phyloP scores from a whole-genome alignment of 2,888 invertebrate genomes.

The Agrochola lota region DNA sequence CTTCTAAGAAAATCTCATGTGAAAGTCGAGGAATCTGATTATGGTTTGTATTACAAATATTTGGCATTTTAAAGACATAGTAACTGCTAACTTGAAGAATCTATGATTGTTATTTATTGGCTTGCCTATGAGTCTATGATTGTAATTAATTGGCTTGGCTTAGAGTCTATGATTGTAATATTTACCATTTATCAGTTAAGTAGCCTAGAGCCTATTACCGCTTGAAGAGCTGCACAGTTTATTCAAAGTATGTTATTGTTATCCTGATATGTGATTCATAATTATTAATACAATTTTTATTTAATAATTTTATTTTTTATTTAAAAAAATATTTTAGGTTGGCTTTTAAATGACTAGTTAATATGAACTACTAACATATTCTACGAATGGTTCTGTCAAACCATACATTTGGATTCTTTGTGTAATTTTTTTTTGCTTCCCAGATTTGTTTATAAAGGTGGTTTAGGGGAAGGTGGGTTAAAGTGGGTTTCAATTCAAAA shows the following conservation, averaged over 20 bases:
- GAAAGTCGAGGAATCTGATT: slow-evolving; percentile 87
- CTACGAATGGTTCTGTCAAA: background rate
- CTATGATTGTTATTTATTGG: background rate
- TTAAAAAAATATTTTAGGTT: background rate
- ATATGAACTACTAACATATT: background rate
- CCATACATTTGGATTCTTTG: background rate
- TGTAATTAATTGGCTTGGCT: background rate
- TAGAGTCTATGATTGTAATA: background rate
- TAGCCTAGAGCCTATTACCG: background rate
- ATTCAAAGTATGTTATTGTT: background rate
- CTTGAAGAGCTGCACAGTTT: background rate
- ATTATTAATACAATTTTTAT: background rate
- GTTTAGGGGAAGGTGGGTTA: background rate
- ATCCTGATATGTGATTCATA: background rate
- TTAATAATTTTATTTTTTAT: background rate
- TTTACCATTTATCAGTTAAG: background rate
- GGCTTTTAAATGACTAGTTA: background rate
- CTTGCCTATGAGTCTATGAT: background rate
- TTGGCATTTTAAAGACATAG: background rate
- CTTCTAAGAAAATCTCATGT: slow-evolving; percentile 92
- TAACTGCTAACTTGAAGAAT: slow-evolving; percentile 1
- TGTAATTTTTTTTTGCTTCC: background rate
- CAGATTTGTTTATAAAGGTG: background rate
- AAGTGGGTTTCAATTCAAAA: background rate
- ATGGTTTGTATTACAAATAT: slow-evolving; percentile 73